Conservation (phyloP, 2,113 vertebrate species). For the Madoqua kirkii region DNA sequence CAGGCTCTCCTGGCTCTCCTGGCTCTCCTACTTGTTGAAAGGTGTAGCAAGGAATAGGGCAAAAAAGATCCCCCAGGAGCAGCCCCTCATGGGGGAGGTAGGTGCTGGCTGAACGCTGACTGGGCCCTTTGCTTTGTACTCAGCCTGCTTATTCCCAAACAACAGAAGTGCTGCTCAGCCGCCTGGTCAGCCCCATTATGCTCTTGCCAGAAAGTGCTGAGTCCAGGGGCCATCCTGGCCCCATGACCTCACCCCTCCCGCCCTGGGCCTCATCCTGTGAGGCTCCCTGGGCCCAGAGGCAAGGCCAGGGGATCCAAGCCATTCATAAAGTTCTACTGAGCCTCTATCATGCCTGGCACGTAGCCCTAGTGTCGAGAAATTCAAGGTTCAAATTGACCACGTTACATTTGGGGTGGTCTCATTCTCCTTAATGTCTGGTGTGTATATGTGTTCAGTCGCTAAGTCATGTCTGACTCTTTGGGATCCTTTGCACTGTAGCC, state of each 20-base stretch:
- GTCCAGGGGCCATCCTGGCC: conserved; percentile 64
- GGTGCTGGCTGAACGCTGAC: conserved; percentile 70
- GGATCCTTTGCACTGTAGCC: background rate
- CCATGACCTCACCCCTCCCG: conserved; percentile 57
- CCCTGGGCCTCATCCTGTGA: background rate
- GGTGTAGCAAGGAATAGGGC: background rate
- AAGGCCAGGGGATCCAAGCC: background rate
- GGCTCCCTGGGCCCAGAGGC: background rate
- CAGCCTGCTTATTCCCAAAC: conserved; percentile 59
- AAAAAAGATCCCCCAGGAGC: background rate
- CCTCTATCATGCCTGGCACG: background rate
- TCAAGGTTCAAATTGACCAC: background rate
- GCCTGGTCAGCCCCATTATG: conserved; percentile 67
- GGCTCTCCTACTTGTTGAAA: background rate
- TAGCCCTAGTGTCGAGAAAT: background rate
- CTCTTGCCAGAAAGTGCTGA: conserved; percentile 76
- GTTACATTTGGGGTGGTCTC: background rate
- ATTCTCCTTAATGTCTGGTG: background rate
- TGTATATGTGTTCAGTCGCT: background rate
- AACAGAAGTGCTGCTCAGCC: conserved; percentile 78
- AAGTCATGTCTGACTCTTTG: background rate
- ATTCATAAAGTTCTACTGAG: background rate
- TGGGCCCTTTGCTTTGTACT: conserved; percentile 77
- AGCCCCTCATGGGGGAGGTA: background rate
- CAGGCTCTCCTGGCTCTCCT: too few relatives aligned